A percentile compares a stretch with the other conserved stretches of the same genome.
Evolutionary conservation across 2,113 vertebrate genomes (phyloP).

Genomic region (Melierax canorus): DNA sequence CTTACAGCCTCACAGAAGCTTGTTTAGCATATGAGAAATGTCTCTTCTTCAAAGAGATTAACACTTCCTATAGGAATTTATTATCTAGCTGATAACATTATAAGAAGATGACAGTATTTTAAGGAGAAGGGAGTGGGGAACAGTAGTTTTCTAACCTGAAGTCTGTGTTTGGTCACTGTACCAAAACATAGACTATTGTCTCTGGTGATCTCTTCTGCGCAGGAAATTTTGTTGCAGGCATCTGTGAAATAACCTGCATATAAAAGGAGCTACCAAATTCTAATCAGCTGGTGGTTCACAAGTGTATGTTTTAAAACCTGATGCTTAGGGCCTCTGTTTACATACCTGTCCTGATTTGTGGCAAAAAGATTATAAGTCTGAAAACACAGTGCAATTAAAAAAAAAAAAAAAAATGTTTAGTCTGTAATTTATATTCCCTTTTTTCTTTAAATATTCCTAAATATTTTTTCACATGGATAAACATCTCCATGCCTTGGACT

Average conservation of each 20-base stretch:
- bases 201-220: background rate
- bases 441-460: background rate
- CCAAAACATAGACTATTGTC: background rate
- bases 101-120: background rate
- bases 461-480: background rate
- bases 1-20: background rate
- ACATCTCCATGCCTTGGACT: background rate
- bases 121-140: background rate
- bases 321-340: background rate
- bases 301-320: background rate
- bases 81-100: background rate
- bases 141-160: background rate
- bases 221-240: background rate
- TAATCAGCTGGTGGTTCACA: background rate
- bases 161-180: background rate
- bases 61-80: background rate
- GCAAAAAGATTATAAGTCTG: background rate
- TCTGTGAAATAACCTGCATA: background rate
- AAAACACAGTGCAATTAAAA: background rate
- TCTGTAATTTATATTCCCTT: background rate
- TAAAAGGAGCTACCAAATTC: background rate
- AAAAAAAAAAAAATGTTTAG: background rate
- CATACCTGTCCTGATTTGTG: background rate
- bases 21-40: background rate
- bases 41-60: background rate